A percentile compares a stretch with the other conserved stretches of the same genome.
Evolutionary conservation across 2,888 invertebrate species (phyloP).

Genomic region (Eulithis prunata): DNA sequence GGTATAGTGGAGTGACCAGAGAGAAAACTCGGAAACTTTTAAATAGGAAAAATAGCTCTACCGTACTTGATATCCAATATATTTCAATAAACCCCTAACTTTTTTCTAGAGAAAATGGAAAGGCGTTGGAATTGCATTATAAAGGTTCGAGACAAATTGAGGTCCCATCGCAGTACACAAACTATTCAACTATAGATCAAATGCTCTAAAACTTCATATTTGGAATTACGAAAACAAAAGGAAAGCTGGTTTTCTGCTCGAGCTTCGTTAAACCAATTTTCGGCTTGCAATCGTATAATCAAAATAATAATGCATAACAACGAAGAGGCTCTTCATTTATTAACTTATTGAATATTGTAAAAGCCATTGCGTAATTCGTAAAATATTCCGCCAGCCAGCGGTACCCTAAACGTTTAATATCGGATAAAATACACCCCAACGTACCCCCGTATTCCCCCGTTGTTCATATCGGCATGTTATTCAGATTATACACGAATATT

Average conservation of each 20-base stretch:
- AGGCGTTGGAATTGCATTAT: constrained; percentile 79
- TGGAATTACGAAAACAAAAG: neutral
- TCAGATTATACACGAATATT: constrained; percentile 84
- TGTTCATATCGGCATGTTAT: constrained; percentile 85
- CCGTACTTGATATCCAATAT: constrained; percentile 81
- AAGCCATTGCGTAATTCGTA: constrained; percentile 75
- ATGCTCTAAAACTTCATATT: no score
- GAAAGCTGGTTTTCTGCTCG: neutral
- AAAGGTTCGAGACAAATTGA: constrained; percentile 72
- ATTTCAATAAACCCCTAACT: constrained; percentile 79
- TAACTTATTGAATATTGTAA: constrained; percentile 77
- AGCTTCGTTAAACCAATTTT: constrained; percentile 13
- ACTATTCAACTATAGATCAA: constrained; percentile 21
- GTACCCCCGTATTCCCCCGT: constrained; percentile 78
- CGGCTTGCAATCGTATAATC: constrained; percentile 17
- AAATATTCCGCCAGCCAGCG: constrained; percentile 74
- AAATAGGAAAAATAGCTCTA: constrained; percentile 76
- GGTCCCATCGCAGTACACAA: constrained; percentile 58
- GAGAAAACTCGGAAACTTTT: constrained; percentile 65
- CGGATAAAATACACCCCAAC: constrained; percentile 81
- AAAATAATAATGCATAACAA: constrained; percentile 32
- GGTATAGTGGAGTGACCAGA: constrained; percentile 52
- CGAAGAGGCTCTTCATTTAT: constrained; percentile 54
- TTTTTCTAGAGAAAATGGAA: constrained; percentile 75
- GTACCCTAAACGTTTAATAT: constrained; percentile 82